phyloP scores from a whole-genome alignment of 2,888 invertebrate genomes.

The Drosophila hamatofila region DNA sequence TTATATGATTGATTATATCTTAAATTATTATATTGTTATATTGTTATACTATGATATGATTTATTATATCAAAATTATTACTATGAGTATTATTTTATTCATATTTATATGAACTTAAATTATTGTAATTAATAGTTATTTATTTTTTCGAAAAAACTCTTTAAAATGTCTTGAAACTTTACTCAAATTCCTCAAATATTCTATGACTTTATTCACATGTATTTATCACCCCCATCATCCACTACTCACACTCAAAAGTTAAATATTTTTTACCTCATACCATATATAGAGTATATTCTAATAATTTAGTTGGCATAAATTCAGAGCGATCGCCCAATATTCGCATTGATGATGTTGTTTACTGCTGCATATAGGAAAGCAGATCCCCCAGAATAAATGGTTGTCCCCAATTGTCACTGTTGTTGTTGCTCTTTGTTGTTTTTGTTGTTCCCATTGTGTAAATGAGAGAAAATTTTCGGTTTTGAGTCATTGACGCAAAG shows the following conservation, averaged over 20 bases:
- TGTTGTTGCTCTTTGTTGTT: conserved; percentile 29
- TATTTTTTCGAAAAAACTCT: no score
- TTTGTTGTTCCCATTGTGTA: conserved; percentile 38
- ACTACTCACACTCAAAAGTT: not conserved
- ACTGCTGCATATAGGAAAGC: conserved; percentile 26
- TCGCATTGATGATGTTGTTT: conserved; percentile 20
- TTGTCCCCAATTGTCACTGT: conserved; percentile 41
- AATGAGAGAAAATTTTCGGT: conserved; percentile 56
- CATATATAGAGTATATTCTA: conserved; percentile 7
- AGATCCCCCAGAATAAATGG: conserved; percentile 34
- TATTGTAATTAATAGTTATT: no score
- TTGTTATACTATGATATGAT: no score
- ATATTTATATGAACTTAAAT: no score
- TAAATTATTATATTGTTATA: no score
- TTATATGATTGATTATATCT: no score
- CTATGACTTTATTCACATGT: not conserved
- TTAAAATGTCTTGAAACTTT: not conserved
- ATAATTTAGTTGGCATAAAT: conserved; percentile 36
- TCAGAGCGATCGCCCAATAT: conserved; percentile 22
- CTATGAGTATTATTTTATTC: no score
- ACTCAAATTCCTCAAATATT: not conserved
- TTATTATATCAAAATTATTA: no score
- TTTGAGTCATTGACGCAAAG: conserved; percentile 81
- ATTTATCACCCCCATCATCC: no score
- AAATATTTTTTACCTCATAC: not conserved